These are phyloP conservation scores for Gobio occitaniae DNA, from an alignment of 2,797 vertebrate species.

Conservation along the genomic window DNA sequence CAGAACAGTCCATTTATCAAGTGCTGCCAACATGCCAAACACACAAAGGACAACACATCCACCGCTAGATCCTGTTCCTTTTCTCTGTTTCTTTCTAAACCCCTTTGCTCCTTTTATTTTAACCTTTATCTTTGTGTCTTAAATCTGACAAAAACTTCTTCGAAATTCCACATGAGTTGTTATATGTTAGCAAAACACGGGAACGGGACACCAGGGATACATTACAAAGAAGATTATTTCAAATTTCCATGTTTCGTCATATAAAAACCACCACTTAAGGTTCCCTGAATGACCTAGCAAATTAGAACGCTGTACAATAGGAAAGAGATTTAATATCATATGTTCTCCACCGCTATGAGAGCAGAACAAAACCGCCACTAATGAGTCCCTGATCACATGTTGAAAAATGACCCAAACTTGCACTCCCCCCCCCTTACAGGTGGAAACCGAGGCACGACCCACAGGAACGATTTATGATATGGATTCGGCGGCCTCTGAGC, in stretches of 20 bases:
- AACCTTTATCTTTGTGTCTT: constrained; percentile 51
- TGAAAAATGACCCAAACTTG: constrained; percentile 74
- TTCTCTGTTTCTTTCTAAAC: constrained; percentile 64
- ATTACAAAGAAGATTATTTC: not conserved
- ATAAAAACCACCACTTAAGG: constrained; percentile 45
- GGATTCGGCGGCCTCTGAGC: constrained; percentile 70
- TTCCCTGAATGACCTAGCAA: constrained; percentile 27
- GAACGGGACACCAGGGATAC: not conserved
- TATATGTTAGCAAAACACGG: not conserved
- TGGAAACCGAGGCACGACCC: constrained; percentile 72
- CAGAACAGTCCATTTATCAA: constrained; percentile 79
- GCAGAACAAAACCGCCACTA: constrained; percentile 70
- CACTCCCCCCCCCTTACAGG: constrained; percentile 63
- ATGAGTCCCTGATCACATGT: constrained; percentile 72
- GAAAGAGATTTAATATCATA: constrained; percentile 60
- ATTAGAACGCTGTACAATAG: constrained; percentile 27
- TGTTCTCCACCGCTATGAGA: constrained; percentile 72
- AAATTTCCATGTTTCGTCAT: not conserved
- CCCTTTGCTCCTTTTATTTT: constrained; percentile 45
- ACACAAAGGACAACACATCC: constrained; percentile 78
- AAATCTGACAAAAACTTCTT: constrained; percentile 44
- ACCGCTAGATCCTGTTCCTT: constrained; percentile 67
- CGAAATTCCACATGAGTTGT: not conserved
- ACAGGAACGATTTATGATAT: constrained; percentile 75
- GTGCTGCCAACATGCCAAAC: constrained; percentile 72